Evolutionary conservation across 1,140 invertebrate genomes (phyloP).

Genomic region (Venustaconcha ellipsiformis): DNA sequence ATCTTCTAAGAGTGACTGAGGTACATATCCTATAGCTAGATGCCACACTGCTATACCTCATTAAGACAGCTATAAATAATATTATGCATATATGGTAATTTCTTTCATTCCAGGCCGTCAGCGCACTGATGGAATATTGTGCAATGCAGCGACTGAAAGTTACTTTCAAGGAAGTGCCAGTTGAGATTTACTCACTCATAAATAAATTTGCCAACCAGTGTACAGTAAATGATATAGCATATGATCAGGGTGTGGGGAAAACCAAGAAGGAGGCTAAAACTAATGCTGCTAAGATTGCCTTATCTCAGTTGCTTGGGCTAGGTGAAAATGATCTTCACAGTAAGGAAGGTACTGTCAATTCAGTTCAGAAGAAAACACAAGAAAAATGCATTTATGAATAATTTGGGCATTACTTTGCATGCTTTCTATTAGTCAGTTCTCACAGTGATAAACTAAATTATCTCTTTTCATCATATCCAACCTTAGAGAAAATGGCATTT

Average conservation of each 20-base stretch:
- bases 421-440: no score
- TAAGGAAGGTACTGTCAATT: no score
- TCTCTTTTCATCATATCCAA: no score
- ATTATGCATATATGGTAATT: not conserved
- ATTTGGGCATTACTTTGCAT: no score
- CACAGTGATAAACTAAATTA: no score
- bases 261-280: slow-evolving; percentile 66
- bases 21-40: not conserved
- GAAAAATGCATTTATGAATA: no score
- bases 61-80: not conserved
- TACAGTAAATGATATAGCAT: slow-evolving; percentile 45
- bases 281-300: slow-evolving; percentile 50
- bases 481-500: no score
- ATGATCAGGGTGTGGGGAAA: slow-evolving; percentile 52
- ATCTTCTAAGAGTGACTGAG: not conserved
- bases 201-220: slow-evolving; percentile 51
- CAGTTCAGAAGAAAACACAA: no score
- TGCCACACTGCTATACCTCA: no score
- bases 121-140: slow-evolving; percentile 57
- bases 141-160: slow-evolving; percentile 36
- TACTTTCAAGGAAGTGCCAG: slow-evolving; percentile 44
- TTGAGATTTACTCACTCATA: slow-evolving; percentile 21
- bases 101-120: slow-evolving; percentile 44
- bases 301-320: slow-evolving; percentile 47
- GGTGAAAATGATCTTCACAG: slow-evolving; percentile 35